These are phyloP conservation scores for Tenthredo livida DNA, from an alignment of 2,888 invertebrate genomes.

Conservation along the genomic window DNA sequence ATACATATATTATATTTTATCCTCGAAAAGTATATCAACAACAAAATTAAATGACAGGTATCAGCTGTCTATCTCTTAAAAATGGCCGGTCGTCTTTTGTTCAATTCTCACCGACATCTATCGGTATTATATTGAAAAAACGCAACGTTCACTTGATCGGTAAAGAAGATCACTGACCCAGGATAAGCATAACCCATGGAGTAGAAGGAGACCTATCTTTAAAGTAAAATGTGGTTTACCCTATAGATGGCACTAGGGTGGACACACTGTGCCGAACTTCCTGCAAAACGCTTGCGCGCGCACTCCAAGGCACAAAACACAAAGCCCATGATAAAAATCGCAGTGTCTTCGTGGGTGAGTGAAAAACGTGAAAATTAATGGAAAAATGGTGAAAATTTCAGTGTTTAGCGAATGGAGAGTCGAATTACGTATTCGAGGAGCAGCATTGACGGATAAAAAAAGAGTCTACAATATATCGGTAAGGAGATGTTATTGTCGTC, in stretches of 20 bases:
- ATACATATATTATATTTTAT: background rate
- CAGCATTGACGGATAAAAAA: background rate
- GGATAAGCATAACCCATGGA: no score
- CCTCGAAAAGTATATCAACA: conserved; percentile 25
- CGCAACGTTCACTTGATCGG: background rate
- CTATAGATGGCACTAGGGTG: no score
- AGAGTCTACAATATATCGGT: background rate
- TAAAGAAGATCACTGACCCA: background rate
- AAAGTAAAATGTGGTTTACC: no score
- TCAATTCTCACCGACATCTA: background rate
- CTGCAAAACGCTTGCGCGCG: no score
- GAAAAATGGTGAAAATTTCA: background rate
- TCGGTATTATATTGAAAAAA: background rate
- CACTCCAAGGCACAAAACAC: no score
- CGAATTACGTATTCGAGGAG: background rate
- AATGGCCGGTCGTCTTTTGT: background rate
- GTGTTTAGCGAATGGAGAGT: background rate
- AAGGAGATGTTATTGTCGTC: background rate
- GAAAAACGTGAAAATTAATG: background rate
- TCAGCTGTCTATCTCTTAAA: conserved; percentile 33
- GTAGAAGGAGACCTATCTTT: no score
- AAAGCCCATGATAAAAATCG: background rate
- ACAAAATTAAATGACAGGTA: conserved; percentile 39
- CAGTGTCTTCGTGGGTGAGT: background rate
- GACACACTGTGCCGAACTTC: no score